These are phyloP conservation scores for Dryadula phaetusa DNA, from an alignment of 2,888 invertebrate species.

Conservation along the genomic window DNA sequence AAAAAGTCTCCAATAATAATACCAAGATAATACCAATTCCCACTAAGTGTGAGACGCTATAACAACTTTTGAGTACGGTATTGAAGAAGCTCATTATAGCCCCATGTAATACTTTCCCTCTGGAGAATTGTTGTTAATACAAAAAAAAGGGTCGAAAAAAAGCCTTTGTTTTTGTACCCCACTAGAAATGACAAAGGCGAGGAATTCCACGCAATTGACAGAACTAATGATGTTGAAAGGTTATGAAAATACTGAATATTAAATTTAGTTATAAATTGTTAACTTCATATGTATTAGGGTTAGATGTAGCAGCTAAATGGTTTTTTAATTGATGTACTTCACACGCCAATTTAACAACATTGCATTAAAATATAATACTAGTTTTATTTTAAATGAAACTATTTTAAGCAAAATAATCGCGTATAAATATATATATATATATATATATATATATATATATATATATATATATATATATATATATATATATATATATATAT, in stretches of 20 bases:
- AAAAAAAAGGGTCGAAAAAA: conserved; percentile 42
- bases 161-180: conserved; percentile 40
- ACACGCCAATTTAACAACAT: too few relatives aligned
- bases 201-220: conserved; percentile 37
- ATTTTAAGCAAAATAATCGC: too few relatives aligned
- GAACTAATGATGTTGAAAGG: conserved; percentile 39
- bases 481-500: too few relatives aligned
- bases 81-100: conserved; percentile 51
- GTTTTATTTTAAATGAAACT: too few relatives aligned
- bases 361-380: too few relatives aligned
- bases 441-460: too few relatives aligned
- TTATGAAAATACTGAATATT: conserved; percentile 23
- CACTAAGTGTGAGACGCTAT: conserved; percentile 52
- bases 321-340: neutral
- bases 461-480: too few relatives aligned
- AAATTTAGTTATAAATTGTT: conserved; percentile 4
- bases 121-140: conserved; percentile 39
- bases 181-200: conserved; percentile 40
- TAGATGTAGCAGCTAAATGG: neutral
- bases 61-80: conserved; percentile 57
- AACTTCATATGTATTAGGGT: conserved; percentile 3
- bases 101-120: conserved; percentile 39
- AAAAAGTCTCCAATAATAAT: neutral
- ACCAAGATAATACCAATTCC: conserved; percentile 45
- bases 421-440: too few relatives aligned